A percentile compares a stretch with the other conserved stretches of the same genome.
Conservation (phyloP, 2,113 vertebrate species). For the Prunella himalayana region DNA sequence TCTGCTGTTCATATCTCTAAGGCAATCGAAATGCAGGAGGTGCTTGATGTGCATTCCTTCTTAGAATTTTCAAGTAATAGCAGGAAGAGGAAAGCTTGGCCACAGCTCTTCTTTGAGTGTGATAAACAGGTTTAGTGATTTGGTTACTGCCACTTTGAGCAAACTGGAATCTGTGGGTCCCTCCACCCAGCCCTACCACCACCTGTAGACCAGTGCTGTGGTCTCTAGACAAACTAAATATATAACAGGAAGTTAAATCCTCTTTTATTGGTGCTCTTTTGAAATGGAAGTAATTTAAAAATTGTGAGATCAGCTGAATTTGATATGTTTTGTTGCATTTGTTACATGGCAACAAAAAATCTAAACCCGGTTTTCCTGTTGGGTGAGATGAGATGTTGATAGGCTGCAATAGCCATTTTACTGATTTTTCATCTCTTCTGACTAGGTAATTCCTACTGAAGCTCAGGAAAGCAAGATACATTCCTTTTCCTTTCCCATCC, state of each 20-base stretch:
- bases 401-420: not conserved
- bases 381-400: not conserved
- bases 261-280: not conserved
- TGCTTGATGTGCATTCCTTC: not conserved
- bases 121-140: not conserved
- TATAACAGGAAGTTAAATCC: not conserved
- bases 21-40: not conserved
- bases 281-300: not conserved
- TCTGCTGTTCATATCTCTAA: not conserved
- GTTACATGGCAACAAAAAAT: not conserved
- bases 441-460: not conserved
- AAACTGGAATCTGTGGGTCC: not conserved
- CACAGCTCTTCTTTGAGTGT: not conserved
- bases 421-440: not conserved
- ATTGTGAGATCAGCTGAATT: not conserved
- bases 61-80: not conserved
- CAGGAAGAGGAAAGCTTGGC: not conserved
- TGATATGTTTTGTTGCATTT: not conserved
- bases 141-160: not conserved
- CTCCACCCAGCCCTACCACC: not conserved
- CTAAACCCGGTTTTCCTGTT: not conserved
- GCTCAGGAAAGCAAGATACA: not conserved
- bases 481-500: not conserved
- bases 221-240: not conserved
- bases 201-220: not conserved